A percentile compares a stretch with the other conserved stretches of the same genome.
Conservation (phyloP, 2,888 invertebrate genomes). For the Muscina levida region DNA sequence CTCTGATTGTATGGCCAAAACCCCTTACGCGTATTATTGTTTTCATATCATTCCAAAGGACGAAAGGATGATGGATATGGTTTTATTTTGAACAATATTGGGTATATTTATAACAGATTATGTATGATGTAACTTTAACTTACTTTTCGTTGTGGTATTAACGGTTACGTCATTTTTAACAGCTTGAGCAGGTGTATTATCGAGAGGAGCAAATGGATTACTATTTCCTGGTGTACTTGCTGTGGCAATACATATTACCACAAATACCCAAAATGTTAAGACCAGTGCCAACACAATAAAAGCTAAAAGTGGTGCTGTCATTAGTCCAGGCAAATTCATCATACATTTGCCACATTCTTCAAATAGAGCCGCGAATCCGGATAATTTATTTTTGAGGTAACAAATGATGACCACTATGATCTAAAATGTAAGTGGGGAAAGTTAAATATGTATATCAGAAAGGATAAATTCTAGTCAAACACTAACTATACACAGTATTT, state of each 20-base stretch:
- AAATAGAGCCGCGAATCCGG: constrained; percentile 91
- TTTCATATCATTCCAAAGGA: constrained; percentile 38
- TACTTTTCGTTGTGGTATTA: constrained; percentile 61
- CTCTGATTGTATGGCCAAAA: constrained; percentile 27
- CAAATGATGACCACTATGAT: constrained; percentile 87
- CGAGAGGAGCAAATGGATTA: constrained; percentile 78
- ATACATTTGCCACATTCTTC: constrained; percentile 94
- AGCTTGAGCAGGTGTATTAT: constrained; percentile 69
- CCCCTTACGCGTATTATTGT: constrained; percentile 58
- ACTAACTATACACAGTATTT: too few species aligned
- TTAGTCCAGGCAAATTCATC: constrained; percentile 89
- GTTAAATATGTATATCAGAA: too few species aligned
- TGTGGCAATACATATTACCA: constrained; percentile 89
- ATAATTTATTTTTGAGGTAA: constrained; percentile 89
- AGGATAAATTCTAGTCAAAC: too few species aligned
- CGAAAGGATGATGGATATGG: constrained; percentile 12
- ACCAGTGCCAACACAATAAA: constrained; percentile 89
- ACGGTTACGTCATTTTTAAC: constrained; percentile 62
- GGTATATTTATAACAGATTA: too few species aligned
- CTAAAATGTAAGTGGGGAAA: too few species aligned
- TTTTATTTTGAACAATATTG: constrained; percentile 27
- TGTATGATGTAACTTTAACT: constrained; percentile 24
- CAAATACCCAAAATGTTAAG: constrained; percentile 91
- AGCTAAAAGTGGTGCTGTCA: constrained; percentile 91
- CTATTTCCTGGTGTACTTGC: constrained; percentile 86